These are phyloP conservation scores for Deladenus siricidicola DNA, from an alignment of 2,888 invertebrate genomes.

Conservation along the genomic window DNA sequence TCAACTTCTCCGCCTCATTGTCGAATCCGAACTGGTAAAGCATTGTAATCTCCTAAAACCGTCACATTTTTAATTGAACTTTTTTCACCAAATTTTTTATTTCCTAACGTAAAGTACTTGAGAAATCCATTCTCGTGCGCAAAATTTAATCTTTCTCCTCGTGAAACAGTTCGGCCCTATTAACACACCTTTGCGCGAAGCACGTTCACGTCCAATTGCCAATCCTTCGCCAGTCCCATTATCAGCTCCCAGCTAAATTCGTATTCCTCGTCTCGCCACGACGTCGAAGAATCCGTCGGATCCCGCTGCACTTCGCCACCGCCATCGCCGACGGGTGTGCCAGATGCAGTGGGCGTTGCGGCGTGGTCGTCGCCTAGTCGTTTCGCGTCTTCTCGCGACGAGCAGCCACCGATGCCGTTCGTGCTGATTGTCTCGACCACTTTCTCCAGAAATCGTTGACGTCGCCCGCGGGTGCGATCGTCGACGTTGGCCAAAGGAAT, in stretches of 20 bases:
- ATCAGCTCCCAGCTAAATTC: slow-evolving; percentile 18
- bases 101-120: neutral
- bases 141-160: neutral
- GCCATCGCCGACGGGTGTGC: no score
- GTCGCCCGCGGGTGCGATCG: slow-evolving; percentile 27
- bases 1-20: slow-evolving; percentile 2
- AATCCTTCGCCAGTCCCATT: slow-evolving; percentile 24
- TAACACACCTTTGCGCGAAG: slow-evolving; percentile 22
- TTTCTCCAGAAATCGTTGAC: slow-evolving; percentile 41
- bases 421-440: slow-evolving; percentile 24
- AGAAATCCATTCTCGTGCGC: neutral
- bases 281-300: no score
- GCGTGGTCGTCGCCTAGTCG: slow-evolving; percentile 5
- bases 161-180: no score
- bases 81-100: neutral
- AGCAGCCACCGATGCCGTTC: neutral
- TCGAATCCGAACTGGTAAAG: slow-evolving; percentile 8
- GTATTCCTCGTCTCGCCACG: slow-evolving; percentile 1
- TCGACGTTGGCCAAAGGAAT: slow-evolving; percentile 41
- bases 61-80: neutral
- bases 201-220: slow-evolving; percentile 28
- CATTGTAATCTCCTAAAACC: neutral
- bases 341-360: neutral
- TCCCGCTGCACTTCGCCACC: no score
- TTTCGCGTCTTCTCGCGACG: no score